Evolutionary conservation across 2,888 invertebrate species (phyloP).

Genomic region (Trichopoda pennipes): DNA sequence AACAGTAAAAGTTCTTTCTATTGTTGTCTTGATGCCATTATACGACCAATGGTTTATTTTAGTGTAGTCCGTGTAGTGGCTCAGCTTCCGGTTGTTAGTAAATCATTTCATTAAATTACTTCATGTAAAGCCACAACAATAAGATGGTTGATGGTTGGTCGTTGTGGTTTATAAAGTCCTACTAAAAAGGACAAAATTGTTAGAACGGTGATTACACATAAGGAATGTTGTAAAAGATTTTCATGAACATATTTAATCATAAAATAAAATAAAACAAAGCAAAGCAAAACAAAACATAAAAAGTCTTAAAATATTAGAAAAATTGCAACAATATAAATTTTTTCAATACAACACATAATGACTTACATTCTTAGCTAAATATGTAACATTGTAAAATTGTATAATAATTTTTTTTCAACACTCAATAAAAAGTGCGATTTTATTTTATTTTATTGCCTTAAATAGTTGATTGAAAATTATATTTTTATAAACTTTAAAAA

Average conservation of each 20-base stretch:
- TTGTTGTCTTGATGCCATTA: conserved; percentile 41
- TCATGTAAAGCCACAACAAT: conserved; percentile 62
- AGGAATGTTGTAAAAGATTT: conserved; percentile 33
- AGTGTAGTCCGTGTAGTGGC: conserved; percentile 44
- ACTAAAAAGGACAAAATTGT: conserved; percentile 42
- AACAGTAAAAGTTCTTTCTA: conserved; percentile 44
- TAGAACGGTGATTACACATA: conserved; percentile 46
- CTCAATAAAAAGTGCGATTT: conserved; percentile 4
- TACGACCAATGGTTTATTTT: conserved; percentile 36
- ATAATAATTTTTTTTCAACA: conserved; percentile 2
- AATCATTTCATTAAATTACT: conserved; percentile 65
- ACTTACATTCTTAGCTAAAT: neutral
- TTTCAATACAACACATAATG: neutral
- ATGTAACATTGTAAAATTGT: neutral
- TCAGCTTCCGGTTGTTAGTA: conserved; percentile 66
- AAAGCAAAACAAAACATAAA: neutral
- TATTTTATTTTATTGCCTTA: conserved; percentile 18
- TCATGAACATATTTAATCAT: conserved; percentile 7
- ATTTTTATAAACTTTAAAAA: conserved; percentile 9
- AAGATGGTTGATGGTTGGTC: conserved; percentile 47
- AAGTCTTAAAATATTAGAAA: neutral
- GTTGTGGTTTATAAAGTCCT: conserved; percentile 58
- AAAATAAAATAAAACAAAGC: conserved; percentile 4
- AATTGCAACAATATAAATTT: neutral
- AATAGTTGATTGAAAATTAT: conserved; percentile 7